phyloP scores from a whole-genome alignment of 2,113 vertebrate species.

The Tyrannus savana region DNA sequence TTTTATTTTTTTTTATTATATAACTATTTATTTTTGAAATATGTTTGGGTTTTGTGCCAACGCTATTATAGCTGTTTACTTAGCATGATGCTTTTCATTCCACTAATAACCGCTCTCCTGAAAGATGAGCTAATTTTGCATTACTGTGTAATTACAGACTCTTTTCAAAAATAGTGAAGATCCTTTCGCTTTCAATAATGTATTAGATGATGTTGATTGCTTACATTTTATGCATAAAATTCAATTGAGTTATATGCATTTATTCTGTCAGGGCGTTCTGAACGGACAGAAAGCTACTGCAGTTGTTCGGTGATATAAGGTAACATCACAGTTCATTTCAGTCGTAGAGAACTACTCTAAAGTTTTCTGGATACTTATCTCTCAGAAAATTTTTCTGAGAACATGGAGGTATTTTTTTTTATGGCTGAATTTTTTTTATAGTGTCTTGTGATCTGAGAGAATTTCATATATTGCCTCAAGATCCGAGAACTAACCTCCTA shows the following conservation, averaged over 20 bases:
- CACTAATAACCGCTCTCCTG: not conserved
- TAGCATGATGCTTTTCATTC: not conserved
- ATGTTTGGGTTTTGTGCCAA: not conserved
- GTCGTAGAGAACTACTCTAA: not conserved
- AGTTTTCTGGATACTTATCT: not conserved
- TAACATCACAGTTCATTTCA: not conserved
- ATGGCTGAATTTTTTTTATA: not conserved
- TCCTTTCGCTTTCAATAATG: not conserved
- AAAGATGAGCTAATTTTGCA: conserved; percentile 36
- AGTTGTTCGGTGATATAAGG: not conserved
- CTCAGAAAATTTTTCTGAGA: not conserved
- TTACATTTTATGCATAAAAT: not conserved
- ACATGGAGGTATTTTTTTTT: not conserved
- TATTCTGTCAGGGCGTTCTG: not conserved
- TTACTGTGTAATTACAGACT: conserved; percentile 8
- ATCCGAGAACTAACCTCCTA: not conserved
- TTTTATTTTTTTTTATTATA: not conserved
- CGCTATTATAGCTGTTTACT: not conserved
- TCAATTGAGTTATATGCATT: not conserved
- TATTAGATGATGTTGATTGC: not conserved
- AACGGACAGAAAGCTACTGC: not conserved
- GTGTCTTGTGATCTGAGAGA: not conserved
- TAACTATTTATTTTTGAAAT: not conserved
- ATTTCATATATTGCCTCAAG: not conserved
- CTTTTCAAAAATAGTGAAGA: not conserved